Evolutionary conservation across 1,140 invertebrate species (phyloP).

Genomic region (Diorhabda sublineata): DNA sequence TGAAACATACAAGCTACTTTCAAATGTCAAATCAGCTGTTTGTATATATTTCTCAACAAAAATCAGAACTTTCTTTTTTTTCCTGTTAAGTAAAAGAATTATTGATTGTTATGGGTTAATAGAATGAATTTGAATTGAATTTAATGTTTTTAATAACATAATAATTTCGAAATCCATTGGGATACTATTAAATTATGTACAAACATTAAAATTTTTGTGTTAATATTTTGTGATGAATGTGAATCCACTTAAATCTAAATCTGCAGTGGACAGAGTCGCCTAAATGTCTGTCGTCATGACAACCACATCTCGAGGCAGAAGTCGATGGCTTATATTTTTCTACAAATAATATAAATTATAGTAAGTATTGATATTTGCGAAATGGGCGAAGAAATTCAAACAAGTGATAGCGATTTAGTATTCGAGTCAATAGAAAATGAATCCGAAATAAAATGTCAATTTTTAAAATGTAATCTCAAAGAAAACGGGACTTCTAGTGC

Average conservation of each 20-base stretch:
- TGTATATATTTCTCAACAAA: neutral
- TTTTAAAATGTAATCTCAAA: slow-evolving; percentile 31
- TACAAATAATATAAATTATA: slow-evolving; percentile 14
- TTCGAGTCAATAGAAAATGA: slow-evolving; percentile 12
- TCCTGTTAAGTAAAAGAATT: neutral
- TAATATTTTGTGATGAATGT: too few relatives aligned
- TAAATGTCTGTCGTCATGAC: slow-evolving; percentile 36
- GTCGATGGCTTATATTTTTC: neutral
- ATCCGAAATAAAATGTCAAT: slow-evolving; percentile 23
- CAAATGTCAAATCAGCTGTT: slow-evolving; percentile 26
- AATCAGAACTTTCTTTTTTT: neutral
- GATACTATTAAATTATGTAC: too few relatives aligned
- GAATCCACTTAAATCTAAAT: neutral
- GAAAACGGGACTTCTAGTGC: slow-evolving; percentile 14
- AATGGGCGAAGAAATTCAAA: slow-evolving; percentile 13
- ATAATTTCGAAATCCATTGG: too few relatives aligned
- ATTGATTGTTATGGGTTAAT: too few relatives aligned
- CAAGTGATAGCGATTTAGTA: slow-evolving; percentile 15
- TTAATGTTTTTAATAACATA: too few relatives aligned
- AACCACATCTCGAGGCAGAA: slow-evolving; percentile 21
- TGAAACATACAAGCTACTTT: neutral
- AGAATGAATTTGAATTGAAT: too few relatives aligned
- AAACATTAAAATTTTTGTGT: too few relatives aligned
- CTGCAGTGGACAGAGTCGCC: slow-evolving; percentile 22
- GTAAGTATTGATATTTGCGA: slow-evolving; percentile 8